phyloP scores from a whole-genome alignment of 2,888 invertebrate genomes.

The Heliconius erato region DNA sequence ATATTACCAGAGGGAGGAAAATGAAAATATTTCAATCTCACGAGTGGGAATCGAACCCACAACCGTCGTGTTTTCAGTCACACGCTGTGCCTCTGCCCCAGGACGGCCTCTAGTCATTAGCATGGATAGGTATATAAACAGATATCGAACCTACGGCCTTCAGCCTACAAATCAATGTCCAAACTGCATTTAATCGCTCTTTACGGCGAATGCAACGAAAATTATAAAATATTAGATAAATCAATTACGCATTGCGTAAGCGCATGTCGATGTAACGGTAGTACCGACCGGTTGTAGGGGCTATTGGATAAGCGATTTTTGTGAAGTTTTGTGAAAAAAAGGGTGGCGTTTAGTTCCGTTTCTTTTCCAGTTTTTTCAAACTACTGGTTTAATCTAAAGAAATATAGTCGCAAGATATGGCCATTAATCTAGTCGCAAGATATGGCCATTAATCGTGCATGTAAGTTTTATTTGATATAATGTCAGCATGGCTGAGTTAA shows the following conservation, averaged over 20 bases:
- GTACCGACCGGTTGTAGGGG: slow-evolving; percentile 18
- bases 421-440: no score
- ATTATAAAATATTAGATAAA: slow-evolving; percentile 19
- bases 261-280: slow-evolving; percentile 27
- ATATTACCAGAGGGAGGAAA: no score
- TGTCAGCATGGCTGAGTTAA: no score
- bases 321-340: background rate
- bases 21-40: no score
- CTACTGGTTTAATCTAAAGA: no score
- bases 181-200: background rate
- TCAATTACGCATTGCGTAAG: slow-evolving; percentile 28
- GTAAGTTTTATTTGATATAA: no score
- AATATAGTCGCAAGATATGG: no score
- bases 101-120: no score
- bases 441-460: no score
- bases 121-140: background rate
- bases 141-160: background rate
- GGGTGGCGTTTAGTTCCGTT: background rate
- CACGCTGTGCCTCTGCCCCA: background rate
- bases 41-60: no score
- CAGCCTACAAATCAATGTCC: background rate
- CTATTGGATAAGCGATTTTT: background rate
- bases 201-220: slow-evolving; percentile 2
- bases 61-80: background rate
- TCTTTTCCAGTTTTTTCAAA: no score